Conservation (phyloP, 2,888 invertebrate genomes). For the Hemistola chrysoprasaria region DNA sequence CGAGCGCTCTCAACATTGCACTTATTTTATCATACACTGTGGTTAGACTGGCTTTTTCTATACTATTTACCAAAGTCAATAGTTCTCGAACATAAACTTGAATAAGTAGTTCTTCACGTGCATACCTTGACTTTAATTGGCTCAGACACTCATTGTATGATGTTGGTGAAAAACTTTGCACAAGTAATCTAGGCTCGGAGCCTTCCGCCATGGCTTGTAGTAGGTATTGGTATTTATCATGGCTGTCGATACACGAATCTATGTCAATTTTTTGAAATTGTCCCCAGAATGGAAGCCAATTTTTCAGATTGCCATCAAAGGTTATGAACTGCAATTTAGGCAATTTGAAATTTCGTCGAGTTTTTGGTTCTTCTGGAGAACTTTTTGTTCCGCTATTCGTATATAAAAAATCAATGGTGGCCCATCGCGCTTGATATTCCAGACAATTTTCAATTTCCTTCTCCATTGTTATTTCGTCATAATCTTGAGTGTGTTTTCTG, state of each 20-base stretch:
- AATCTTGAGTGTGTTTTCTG: too few species aligned
- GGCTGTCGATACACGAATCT: not conserved
- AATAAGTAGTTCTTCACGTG: constrained; percentile 1
- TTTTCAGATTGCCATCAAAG: not conserved
- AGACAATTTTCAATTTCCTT: not conserved
- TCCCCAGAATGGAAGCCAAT: constrained; percentile 1
- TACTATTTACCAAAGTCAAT: not conserved
- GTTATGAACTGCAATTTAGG: not conserved
- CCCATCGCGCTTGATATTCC: not conserved
- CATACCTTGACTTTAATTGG: not conserved
- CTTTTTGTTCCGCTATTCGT: too few species aligned
- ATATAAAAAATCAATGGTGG: not conserved
- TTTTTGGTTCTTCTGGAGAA: not conserved
- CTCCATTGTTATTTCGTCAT: not conserved
- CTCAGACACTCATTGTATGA: not conserved
- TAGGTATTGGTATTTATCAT: constrained; percentile 1
- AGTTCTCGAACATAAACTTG: not conserved
- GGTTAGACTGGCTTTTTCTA: too few species aligned
- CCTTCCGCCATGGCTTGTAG: not conserved
- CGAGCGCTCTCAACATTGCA: constrained; percentile 7
- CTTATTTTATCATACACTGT: constrained; percentile 11
- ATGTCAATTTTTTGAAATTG: not conserved
- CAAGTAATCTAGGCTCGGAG: not conserved
- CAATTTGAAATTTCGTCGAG: not conserved
- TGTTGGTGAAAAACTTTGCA: not conserved